Evolutionary conservation across 2,113 vertebrate genomes (phyloP).

Genomic region (Salminus brasiliensis): DNA sequence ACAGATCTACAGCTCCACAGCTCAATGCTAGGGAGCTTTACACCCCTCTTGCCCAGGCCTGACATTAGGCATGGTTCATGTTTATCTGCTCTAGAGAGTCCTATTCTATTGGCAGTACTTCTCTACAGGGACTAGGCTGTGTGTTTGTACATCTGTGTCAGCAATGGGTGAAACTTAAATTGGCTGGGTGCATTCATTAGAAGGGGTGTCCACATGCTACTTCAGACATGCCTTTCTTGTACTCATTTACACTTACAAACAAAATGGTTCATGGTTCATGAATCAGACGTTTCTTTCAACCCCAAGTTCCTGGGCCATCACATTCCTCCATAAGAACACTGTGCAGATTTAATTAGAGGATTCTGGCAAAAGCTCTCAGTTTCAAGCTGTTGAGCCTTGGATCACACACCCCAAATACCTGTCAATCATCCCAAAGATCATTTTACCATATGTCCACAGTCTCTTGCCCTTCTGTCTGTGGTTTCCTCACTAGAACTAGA

Average conservation of each 20-base stretch:
- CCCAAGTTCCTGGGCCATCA: background rate
- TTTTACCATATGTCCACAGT: slow-evolving; percentile 51
- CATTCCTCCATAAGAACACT: slow-evolving; percentile 7
- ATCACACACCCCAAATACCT: slow-evolving; percentile 41
- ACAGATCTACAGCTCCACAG: no score
- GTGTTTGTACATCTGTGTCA: no score
- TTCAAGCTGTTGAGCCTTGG: slow-evolving; percentile 41
- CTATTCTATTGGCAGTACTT: no score
- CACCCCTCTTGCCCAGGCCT: no score
- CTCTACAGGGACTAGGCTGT: no score
- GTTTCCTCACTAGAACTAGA: background rate
- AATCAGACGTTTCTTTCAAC: background rate
- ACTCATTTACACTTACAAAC: background rate
- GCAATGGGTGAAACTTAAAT: no score
- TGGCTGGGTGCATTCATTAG: no score
- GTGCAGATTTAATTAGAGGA: slow-evolving; percentile 50
- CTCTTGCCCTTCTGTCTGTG: background rate
- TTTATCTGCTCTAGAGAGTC: no score
- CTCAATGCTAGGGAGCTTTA: no score
- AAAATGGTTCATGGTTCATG: background rate
- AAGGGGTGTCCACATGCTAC: no score
- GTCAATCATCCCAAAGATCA: slow-evolving; percentile 50
- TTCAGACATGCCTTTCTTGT: background rate
- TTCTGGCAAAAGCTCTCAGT: slow-evolving; percentile 44
- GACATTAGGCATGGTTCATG: no score